Evolutionary conservation across 2,888 invertebrate species (phyloP).

Genomic region (Mechanitis messenoides): DNA sequence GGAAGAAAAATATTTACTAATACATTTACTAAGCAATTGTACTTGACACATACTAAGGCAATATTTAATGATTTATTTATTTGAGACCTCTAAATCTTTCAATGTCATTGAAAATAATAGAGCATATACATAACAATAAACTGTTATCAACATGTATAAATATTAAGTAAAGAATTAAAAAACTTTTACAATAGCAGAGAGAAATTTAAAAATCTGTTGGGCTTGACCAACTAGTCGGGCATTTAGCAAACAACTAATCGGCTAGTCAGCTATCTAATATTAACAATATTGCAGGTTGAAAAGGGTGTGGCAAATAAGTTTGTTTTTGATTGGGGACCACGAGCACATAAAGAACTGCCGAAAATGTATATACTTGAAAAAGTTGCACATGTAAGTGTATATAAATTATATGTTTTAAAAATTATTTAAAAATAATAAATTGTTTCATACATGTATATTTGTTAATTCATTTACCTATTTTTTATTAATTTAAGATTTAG

Average conservation of each 20-base stretch:
- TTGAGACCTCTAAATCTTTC: too few species aligned
- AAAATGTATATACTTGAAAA: constrained; percentile 67
- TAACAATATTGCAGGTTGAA: constrained; percentile 50
- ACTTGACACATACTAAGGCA: constrained; percentile 59
- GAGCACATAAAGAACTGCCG: constrained; percentile 69
- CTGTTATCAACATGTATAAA: too few species aligned
- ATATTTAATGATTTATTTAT: neutral
- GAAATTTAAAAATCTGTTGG: too few species aligned
- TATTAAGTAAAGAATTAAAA: too few species aligned
- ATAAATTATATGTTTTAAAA: constrained; percentile 10
- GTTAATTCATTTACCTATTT: neutral
- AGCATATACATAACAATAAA: too few species aligned
- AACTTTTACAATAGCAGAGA: too few species aligned
- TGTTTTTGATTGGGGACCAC: constrained; percentile 72
- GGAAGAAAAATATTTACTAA: constrained; percentile 52
- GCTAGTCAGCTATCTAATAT: neutral
- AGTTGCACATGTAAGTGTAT: constrained; percentile 60
- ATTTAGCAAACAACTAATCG: too few species aligned
- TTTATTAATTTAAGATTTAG: neutral
- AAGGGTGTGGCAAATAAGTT: constrained; percentile 54
- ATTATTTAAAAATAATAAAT: constrained; percentile 6
- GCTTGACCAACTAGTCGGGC: too few species aligned
- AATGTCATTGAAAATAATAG: too few species aligned
- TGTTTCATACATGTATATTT: neutral
- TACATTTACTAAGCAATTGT: constrained; percentile 58